A percentile compares a stretch with the other conserved stretches of the same genome.
Conservation (phyloP, 1,140 invertebrate species). For the Galleria mellonella region DNA sequence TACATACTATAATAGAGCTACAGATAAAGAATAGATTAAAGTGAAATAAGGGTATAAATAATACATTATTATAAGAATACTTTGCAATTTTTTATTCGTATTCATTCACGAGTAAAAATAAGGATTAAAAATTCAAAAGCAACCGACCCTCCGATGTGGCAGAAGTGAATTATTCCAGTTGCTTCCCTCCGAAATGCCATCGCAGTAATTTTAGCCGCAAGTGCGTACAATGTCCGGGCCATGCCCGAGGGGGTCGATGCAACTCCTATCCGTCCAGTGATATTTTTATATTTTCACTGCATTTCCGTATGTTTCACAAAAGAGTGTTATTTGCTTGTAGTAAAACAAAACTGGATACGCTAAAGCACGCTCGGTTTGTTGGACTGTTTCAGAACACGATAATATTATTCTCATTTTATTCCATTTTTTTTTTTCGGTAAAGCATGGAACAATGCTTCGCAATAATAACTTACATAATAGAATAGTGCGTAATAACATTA, state of each 20-base stretch:
- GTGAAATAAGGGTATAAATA: too few relatives aligned
- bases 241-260: constrained; percentile 29
- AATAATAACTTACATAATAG: too few relatives aligned
- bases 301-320: constrained; percentile 42
- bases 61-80: too few relatives aligned
- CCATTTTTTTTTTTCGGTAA: neutral
- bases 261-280: constrained; percentile 35
- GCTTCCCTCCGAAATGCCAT: neutral
- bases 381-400: neutral
- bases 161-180: neutral
- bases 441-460: neutral
- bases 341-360: constrained; percentile 24
- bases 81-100: too few relatives aligned
- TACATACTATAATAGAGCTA: too few relatives aligned
- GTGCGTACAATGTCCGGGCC: constrained; percentile 24
- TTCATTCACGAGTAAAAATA: too few relatives aligned
- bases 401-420: neutral
- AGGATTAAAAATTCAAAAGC: too few relatives aligned
- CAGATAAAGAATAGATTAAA: too few relatives aligned
- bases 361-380: constrained; percentile 1
- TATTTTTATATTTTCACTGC: constrained; percentile 55
- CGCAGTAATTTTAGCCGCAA: constrained; percentile 7
- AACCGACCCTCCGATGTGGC: neutral
- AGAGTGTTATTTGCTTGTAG: constrained; percentile 30
- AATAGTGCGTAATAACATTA: too few relatives aligned